Evolutionary conservation across 2,797 vertebrate genomes (phyloP).

Genomic region (Centroberyx gerrardi): DNA sequence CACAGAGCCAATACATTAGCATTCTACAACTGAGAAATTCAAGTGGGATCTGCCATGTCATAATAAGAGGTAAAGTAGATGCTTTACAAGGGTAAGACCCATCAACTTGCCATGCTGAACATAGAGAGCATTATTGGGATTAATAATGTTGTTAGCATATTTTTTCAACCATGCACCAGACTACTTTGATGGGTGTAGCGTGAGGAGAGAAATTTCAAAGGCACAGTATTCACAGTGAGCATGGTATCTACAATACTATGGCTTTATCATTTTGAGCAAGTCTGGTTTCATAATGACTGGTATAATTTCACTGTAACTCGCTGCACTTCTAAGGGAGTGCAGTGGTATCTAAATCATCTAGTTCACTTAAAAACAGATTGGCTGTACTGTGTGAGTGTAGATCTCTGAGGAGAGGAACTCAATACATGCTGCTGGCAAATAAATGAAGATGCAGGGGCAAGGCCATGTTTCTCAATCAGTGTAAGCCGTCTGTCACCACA

Average conservation of each 20-base stretch:
- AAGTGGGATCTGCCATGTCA: slow-evolving; percentile 40
- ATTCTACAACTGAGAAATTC: slow-evolving; percentile 33
- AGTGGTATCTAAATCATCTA: slow-evolving; percentile 67
- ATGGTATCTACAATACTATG: slow-evolving; percentile 22
- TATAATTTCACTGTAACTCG: slow-evolving; percentile 31
- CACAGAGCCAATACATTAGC: slow-evolving; percentile 57
- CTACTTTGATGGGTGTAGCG: slow-evolving; percentile 25
- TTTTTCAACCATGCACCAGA: slow-evolving; percentile 43
- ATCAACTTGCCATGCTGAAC: slow-evolving; percentile 45
- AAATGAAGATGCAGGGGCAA: slow-evolving; percentile 78
- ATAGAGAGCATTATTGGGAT: slow-evolving; percentile 52
- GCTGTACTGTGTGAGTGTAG: slow-evolving; percentile 45
- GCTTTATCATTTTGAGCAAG: slow-evolving; percentile 37
- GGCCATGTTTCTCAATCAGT: slow-evolving; percentile 85
- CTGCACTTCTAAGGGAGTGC: slow-evolving; percentile 32
- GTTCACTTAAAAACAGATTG: slow-evolving; percentile 54
- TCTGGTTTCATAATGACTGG: slow-evolving; percentile 32
- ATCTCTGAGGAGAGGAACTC: slow-evolving; percentile 62
- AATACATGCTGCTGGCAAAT: slow-evolving; percentile 72
- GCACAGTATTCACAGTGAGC: not conserved
- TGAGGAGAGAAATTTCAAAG: slow-evolving; percentile 28
- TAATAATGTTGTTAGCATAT: slow-evolving; percentile 56
- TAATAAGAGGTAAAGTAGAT: slow-evolving; percentile 46
- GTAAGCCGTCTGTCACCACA: slow-evolving; percentile 75
- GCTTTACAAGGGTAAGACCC: slow-evolving; percentile 41